Evolutionary conservation across 2,888 invertebrate species (phyloP).

Genomic region (Drosophila putrida): DNA sequence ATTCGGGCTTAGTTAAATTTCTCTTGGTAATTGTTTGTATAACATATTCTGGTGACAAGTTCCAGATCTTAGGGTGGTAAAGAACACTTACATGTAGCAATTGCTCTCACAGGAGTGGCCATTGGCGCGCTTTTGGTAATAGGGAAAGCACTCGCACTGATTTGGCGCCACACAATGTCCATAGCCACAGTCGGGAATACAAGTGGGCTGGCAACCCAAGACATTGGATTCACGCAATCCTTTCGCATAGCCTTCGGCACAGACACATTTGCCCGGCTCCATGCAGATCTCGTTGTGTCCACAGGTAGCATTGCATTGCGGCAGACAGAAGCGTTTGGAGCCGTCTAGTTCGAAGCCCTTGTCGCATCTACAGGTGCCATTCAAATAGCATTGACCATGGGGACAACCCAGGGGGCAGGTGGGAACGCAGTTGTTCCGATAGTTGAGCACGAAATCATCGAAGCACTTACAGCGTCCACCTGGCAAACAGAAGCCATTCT

Average conservation of each 20-base stretch:
- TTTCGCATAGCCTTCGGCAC: constrained; percentile 76
- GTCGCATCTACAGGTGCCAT: constrained; percentile 83
- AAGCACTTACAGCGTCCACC: constrained; percentile 83
- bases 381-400: constrained; percentile 84
- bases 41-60: too few relatives aligned
- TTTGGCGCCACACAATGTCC: constrained; percentile 86
- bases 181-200: constrained; percentile 83
- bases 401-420: constrained; percentile 82
- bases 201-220: constrained; percentile 81
- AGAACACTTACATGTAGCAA: constrained; percentile 77
- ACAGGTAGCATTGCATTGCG: constrained; percentile 88
- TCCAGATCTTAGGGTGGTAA: neutral
- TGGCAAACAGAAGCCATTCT: constrained; percentile 86
- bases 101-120: constrained; percentile 77
- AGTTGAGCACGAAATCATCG: constrained; percentile 81
- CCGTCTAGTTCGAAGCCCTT: constrained; percentile 84
- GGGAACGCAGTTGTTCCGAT: constrained; percentile 79
- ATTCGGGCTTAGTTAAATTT: too few relatives aligned
- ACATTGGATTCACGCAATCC: constrained; percentile 51
- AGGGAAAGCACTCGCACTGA: constrained; percentile 86
- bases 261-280: constrained; percentile 87
- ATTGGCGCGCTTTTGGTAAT: constrained; percentile 79
- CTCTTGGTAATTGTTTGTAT: too few relatives aligned
- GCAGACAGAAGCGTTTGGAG: constrained; percentile 85
- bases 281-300: constrained; percentile 87